These are phyloP conservation scores for Endomychus coccineus DNA, from an alignment of 2,888 invertebrate species.

Conservation along the genomic window DNA sequence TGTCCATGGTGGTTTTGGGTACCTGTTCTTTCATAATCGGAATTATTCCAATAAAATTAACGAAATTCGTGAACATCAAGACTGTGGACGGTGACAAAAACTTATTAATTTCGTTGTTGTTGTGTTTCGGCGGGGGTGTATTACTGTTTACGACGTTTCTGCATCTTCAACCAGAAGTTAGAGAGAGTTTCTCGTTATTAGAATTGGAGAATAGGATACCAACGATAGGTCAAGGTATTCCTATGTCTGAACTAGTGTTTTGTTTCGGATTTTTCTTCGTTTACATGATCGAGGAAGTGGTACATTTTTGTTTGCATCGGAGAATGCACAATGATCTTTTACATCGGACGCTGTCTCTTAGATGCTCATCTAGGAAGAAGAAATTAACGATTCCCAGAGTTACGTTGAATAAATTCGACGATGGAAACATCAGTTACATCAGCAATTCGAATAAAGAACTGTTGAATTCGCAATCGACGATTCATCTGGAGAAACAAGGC, in stretches of 20 bases:
- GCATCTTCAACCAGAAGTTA: slow-evolving; percentile 58
- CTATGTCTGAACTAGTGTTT: slow-evolving; percentile 52
- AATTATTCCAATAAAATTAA: slow-evolving; percentile 46
- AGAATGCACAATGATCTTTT: slow-evolving; percentile 44
- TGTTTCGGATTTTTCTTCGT: slow-evolving; percentile 59
- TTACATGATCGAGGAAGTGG: slow-evolving; percentile 55
- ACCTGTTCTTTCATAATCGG: slow-evolving; percentile 52
- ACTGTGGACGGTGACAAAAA: slow-evolving; percentile 42
- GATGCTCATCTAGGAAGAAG: slow-evolving; percentile 43
- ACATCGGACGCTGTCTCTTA: slow-evolving; percentile 49
- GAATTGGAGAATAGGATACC: slow-evolving; percentile 44
- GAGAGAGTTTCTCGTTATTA: slow-evolving; percentile 49
- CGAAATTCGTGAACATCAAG: slow-evolving; percentile 36
- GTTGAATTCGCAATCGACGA: slow-evolving; percentile 33
- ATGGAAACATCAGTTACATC: slow-evolving; percentile 35
- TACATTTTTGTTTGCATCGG: slow-evolving; percentile 48
- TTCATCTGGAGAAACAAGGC: slow-evolving; percentile 13
- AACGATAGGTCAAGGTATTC: slow-evolving; percentile 43
- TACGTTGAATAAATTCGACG: slow-evolving; percentile 37
- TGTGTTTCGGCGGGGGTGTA: slow-evolving; percentile 61
- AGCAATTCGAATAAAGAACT: slow-evolving; percentile 37
- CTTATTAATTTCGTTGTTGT: slow-evolving; percentile 49
- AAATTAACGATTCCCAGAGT: slow-evolving; percentile 38
- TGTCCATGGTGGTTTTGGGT: slow-evolving; percentile 54
- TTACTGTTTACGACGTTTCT: slow-evolving; percentile 57